phyloP scores from a whole-genome alignment of 1,140 invertebrate genomes.

The Drosophila jambulina region DNA sequence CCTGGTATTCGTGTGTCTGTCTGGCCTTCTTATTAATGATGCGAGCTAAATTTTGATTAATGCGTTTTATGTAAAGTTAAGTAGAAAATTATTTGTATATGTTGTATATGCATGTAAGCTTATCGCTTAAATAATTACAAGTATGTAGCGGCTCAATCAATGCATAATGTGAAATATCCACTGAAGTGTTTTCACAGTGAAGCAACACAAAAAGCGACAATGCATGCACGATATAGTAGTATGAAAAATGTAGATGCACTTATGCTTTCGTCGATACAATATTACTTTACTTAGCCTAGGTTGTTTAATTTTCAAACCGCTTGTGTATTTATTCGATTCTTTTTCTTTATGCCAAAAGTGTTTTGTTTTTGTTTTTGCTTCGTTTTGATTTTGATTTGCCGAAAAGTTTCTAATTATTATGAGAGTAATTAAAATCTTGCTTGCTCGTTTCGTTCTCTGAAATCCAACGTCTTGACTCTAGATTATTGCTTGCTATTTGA shows the following conservation, averaged over 20 bases:
- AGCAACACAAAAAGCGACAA: conserved; percentile 74
- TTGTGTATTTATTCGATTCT: conserved; percentile 37
- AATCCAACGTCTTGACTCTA: conserved; percentile 56
- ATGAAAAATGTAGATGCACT: conserved; percentile 55
- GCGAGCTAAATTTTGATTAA: conserved; percentile 75
- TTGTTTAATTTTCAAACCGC: conserved; percentile 38
- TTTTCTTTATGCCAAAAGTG: conserved; percentile 55
- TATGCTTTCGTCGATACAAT: conserved; percentile 21
- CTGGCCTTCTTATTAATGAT: conserved; percentile 15
- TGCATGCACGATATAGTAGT: conserved; percentile 47
- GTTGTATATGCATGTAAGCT: conserved; percentile 57
- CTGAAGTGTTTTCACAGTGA: conserved; percentile 21
- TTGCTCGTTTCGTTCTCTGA: conserved; percentile 48
- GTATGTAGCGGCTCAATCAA: conserved; percentile 28
- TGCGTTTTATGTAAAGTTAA: conserved; percentile 79
- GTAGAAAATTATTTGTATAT: conserved; percentile 73
- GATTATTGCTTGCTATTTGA: conserved; percentile 64
- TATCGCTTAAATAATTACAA: conserved; percentile 69
- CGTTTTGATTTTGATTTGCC: conserved; percentile 80
- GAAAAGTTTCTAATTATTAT: conserved; percentile 57
- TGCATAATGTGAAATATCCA: conserved; percentile 17
- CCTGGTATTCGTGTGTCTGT: conserved; percentile 12
- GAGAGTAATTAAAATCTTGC: conserved; percentile 46
- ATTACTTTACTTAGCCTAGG: conserved; percentile 59
- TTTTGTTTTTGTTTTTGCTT: conserved; percentile 31